Evolutionary conservation across 2,113 vertebrate genomes (phyloP).

Genomic region (Gulo gulo): DNA sequence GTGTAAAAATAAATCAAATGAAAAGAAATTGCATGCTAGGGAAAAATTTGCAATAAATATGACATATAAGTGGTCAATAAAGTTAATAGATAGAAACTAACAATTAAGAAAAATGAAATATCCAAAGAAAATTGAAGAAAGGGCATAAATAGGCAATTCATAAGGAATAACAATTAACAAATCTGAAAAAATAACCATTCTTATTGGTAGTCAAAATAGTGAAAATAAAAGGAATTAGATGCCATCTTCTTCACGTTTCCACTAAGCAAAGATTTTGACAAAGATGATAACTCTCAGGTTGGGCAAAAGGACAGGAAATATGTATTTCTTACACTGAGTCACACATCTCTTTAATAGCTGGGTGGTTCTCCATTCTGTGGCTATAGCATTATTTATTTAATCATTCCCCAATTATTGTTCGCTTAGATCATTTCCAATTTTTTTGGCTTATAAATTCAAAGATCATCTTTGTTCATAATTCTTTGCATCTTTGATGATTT

Average conservation of each 20-base stretch:
- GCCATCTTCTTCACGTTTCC: neutral
- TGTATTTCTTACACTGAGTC: neutral
- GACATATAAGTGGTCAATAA: neutral
- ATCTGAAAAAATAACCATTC: neutral
- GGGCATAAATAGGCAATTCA: neutral
- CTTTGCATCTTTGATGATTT: neutral
- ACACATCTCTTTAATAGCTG: neutral
- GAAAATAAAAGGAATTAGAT: slow-evolving; percentile 11
- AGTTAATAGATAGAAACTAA: neutral
- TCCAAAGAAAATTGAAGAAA: neutral
- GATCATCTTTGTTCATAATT: neutral
- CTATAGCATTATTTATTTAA: neutral
- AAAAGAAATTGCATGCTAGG: neutral
- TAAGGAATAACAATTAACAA: neutral
- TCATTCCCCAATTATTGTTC: neutral
- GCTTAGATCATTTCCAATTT: neutral
- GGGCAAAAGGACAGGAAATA: neutral
- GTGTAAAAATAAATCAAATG: neutral
- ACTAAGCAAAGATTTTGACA: neutral
- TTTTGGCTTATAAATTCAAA: neutral
- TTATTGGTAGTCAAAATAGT: neutral
- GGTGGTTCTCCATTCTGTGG: neutral
- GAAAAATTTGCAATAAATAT: neutral
- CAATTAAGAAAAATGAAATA: neutral
- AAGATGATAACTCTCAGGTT: neutral